Base-by-base conservation (phyloP, 2,888 invertebrate genomes). In the Brachyopa scutellaris region DNA sequence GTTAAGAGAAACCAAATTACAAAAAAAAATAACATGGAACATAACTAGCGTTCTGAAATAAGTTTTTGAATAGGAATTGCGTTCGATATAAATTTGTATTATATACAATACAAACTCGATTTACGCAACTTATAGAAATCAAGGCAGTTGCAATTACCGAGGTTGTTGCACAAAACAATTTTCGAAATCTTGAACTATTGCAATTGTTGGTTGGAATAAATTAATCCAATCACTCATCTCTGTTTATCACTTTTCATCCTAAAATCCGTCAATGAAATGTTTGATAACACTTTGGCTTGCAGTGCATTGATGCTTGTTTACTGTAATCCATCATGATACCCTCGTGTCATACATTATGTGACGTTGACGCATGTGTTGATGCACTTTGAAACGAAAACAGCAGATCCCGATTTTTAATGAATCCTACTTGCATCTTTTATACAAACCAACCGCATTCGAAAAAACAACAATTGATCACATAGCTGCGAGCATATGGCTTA, bases 401-500 rank as follows among this genome's bases (percentile, higher is more conserved):
- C 40, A 31, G 17, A 61, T 49, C 17, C 51, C 7, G 31, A 13
- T 45, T 72, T 53, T 42, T 7, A 61, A 55, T 33, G 29, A 42
- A 53, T 47, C 8, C 15, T 23, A 31, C 8, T 70, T 49, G n/a
- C 11, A 31, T n/a, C 3, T 7, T 4, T 7, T 45, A 3, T 17
- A n/a, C 26, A 33, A 53, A 45, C 53, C 31, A 62, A 62, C 42
- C 62, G 17, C 62, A 47, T 26, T 47, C 13, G 9, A 11, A 26
- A 11, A 42, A 55, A 2, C 36, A 45, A 45, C 23, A 9, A 36
- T 3, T 15, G 13, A 40, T 59, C 13, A 38, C 19, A 2, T 40
- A 42, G 15, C 59, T 29, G 8, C 2, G n/a, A 55, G 21, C 64
- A 64, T 73, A 73, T 73, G 64, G 64, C 73, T 42, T 47, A 40